Percentiles rank a stretch among this genome's conserved stretches.
phyloP scores from a whole-genome alignment of 2,888 invertebrate genomes.

The Drosophila basisetae region DNA sequence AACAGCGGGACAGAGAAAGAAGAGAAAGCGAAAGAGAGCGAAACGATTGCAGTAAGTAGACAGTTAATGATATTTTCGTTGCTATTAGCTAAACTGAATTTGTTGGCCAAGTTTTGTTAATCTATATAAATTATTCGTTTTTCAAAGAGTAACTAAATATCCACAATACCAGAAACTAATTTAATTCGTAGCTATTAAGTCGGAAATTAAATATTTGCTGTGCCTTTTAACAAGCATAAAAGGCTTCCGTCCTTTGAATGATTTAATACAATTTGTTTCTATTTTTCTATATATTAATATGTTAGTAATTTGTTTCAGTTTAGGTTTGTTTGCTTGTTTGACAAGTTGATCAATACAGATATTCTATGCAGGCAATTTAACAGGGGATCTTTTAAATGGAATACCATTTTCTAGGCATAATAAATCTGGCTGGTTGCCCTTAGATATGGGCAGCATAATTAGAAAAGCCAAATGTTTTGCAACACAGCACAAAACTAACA shows the following conservation, averaged over 20 bases:
- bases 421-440: slow-evolving; percentile 56
- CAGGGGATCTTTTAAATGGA: slow-evolving; percentile 9
- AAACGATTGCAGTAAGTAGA: slow-evolving; percentile 1
- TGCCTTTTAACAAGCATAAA: slow-evolving; percentile 2
- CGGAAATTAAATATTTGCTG: slow-evolving; percentile 52
- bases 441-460: slow-evolving; percentile 49
- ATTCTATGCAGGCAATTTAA: slow-evolving; percentile 1
- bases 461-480: slow-evolving; percentile 59
- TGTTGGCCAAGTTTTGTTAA: neutral
- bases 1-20: neutral
- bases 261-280: neutral
- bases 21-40: too few relatives aligned
- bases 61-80: neutral
- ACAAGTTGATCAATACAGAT: slow-evolving; percentile 44
- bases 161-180: neutral
- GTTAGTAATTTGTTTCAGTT: slow-evolving; percentile 10
- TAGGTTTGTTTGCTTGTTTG: slow-evolving; percentile 1
- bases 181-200: neutral
- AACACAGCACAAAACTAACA: slow-evolving; percentile 52
- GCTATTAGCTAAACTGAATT: neutral
- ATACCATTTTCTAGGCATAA: slow-evolving; percentile 11
- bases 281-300: neutral
- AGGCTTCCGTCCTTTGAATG: neutral
- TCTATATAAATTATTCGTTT: neutral
- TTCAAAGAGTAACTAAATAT: slow-evolving; percentile 15